Base-by-base conservation (phyloP, 1,140 invertebrate species). In the Acromyrmex heyeri region DNA sequence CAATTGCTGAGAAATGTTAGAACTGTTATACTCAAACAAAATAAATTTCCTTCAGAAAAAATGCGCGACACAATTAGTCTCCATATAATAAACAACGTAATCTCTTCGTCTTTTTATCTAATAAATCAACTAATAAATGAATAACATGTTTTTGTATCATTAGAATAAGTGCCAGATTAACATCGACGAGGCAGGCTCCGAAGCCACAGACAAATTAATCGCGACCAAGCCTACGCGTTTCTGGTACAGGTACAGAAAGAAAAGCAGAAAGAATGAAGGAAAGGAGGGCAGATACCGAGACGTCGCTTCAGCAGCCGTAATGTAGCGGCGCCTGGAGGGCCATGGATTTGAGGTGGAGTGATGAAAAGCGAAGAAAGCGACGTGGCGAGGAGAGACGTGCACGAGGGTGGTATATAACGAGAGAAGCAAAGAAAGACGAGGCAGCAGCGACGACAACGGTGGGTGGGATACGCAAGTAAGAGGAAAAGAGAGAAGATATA, bases 401-500 rank as follows among this genome's bases (percentile, higher is more conserved):
- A 50, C 24, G n/a, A n/a, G 7, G 44, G 62, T 34, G 48, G 64
- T 67, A 72, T 70, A 59, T 55, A 88, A 70, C 30, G 77, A 82
- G 65, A 69, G 69, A 90, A 48, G 76, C 8, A 70, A 67, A 88
- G 61, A 73, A 70, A 90, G 64, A 82, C 48, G 59, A 78, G 50
- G 79, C 69, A 21, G 34, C 30, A 7, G 72, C 24, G 61, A 50
- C 65, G 82, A 57, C 64, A 64, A 48, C 61, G 78, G 61, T 82
- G 85, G 69, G 87, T 72, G 69, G 62, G 70, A 83, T 73, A 86
- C 72, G 91, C 89, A 94, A 93, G 90, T 92, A 92, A 92, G 93
- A 94, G 92, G 90, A 91, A 83, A 94, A 93, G 92, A 92, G 93
- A 92, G 94, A 92, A 69, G 38, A 69, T 69, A 69, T 69, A 69